Percentiles rank a stretch among this genome's conserved stretches.
phyloP scores from a whole-genome alignment of 2,797 vertebrate species.

The Labeo calbasu region DNA sequence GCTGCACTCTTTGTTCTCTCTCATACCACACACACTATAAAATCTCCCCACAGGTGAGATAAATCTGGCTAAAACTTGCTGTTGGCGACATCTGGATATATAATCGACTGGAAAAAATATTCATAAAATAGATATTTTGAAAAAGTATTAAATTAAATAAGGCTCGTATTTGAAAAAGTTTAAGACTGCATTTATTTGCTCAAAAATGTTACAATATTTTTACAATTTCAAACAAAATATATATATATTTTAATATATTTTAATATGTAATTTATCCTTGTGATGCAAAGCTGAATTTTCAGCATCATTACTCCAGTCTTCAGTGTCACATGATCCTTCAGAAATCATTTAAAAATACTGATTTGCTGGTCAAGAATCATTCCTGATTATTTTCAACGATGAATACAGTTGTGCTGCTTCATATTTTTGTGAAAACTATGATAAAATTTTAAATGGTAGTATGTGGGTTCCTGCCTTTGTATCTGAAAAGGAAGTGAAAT shows the following conservation, averaged over 20 bases:
- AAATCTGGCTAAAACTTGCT: neutral
- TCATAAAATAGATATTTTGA: neutral
- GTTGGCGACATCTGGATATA: neutral
- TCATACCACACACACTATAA: neutral
- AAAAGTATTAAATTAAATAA: neutral
- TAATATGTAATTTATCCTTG: neutral
- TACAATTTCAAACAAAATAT: neutral
- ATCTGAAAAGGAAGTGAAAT: neutral
- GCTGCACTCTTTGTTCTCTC: conserved; percentile 12
- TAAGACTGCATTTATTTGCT: neutral
- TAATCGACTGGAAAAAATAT: neutral
- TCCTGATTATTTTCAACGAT: neutral
- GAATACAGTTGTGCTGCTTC: neutral
- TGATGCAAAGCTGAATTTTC: neutral
- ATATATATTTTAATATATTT: neutral
- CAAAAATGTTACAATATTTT: neutral
- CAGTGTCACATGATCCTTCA: neutral
- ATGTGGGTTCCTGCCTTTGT: neutral
- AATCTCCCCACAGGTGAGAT: neutral
- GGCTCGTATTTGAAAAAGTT: neutral
- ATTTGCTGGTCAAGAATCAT: neutral
- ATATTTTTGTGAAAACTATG: neutral
- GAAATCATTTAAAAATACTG: neutral
- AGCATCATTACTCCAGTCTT: neutral
- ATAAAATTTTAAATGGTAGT: neutral